Evolutionary conservation across 1,140 invertebrate species (phyloP).

Genomic region (Bacillus rossius): DNA sequence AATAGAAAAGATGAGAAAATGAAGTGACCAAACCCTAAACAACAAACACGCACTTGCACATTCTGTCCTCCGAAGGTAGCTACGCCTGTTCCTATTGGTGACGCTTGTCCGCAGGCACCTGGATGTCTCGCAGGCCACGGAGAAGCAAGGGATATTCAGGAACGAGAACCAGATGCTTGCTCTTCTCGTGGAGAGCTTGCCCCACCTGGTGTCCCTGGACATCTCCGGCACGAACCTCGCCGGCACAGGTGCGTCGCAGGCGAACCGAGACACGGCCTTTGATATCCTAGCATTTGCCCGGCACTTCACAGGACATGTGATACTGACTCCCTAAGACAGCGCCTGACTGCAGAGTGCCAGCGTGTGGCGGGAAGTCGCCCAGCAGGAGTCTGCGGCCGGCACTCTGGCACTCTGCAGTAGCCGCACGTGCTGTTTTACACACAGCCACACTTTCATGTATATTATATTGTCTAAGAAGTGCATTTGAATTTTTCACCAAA

Average conservation of each 20-base stretch:
- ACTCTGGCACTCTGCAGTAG: too few species aligned
- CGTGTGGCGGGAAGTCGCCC: too few species aligned
- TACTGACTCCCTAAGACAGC: too few species aligned
- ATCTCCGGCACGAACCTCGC: constrained; percentile 88
- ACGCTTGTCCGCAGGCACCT: constrained; percentile 60
- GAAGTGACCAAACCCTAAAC: not conserved
- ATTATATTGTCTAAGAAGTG: too few species aligned
- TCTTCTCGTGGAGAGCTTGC: constrained; percentile 64
- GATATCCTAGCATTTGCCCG: not conserved
- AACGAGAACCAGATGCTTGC: constrained; percentile 61
- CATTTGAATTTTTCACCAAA: too few species aligned
- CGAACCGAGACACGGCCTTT: constrained; percentile 35
- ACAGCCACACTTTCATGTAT: too few species aligned
- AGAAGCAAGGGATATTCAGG: constrained; percentile 54
- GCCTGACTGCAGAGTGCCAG: too few species aligned
- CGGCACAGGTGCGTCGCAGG: constrained; percentile 56
- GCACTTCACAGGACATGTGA: too few species aligned
- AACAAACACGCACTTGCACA: constrained; percentile 12
- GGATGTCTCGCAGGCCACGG: constrained; percentile 73
- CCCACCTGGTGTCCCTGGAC: constrained; percentile 73
- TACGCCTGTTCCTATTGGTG: too few species aligned
- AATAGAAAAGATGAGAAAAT: not conserved
- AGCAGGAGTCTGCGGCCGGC: too few species aligned
- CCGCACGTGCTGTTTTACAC: too few species aligned
- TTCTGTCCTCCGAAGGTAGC: too few species aligned